Evolutionary conservation across 2,797 vertebrate genomes (phyloP).

Genomic region (Poecilia wingei): DNA sequence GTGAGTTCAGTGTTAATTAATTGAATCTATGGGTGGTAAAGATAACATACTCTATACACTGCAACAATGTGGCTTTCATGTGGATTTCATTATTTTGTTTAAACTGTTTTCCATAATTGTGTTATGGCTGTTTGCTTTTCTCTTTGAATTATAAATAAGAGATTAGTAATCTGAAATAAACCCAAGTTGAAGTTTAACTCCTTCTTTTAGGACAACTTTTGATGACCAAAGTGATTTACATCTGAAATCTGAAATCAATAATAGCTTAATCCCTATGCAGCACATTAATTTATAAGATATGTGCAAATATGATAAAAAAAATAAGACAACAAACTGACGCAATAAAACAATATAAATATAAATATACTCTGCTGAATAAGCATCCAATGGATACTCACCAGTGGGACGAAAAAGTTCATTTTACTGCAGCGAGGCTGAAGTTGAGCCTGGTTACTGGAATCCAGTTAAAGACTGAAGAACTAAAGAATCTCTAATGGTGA

Average conservation of each 20-base stretch:
- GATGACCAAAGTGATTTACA: not conserved
- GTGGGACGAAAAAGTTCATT: not conserved
- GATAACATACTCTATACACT: not conserved
- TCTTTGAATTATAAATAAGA: not conserved
- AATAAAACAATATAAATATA: not conserved
- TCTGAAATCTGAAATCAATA: not conserved
- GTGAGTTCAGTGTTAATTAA: not conserved
- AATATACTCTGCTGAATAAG: not conserved
- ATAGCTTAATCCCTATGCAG: not conserved
- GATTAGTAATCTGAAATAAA: not conserved
- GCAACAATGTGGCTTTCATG: not conserved
- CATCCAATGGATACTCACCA: not conserved
- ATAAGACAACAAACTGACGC: not conserved
- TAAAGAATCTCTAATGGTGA: not conserved
- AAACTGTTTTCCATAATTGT: not conserved
- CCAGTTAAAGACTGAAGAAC: not conserved
- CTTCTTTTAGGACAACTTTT: not conserved
- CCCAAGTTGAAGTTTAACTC: not conserved
- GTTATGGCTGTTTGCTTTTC: not conserved
- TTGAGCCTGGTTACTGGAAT: not conserved
- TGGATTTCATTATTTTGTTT: not conserved
- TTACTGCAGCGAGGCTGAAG: not conserved
- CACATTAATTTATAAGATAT: not conserved
- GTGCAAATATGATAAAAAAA: not conserved
- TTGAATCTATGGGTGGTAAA: not conserved